Conservation (phyloP, 2,113 vertebrate genomes). For the Ictalurus furcatus region DNA sequence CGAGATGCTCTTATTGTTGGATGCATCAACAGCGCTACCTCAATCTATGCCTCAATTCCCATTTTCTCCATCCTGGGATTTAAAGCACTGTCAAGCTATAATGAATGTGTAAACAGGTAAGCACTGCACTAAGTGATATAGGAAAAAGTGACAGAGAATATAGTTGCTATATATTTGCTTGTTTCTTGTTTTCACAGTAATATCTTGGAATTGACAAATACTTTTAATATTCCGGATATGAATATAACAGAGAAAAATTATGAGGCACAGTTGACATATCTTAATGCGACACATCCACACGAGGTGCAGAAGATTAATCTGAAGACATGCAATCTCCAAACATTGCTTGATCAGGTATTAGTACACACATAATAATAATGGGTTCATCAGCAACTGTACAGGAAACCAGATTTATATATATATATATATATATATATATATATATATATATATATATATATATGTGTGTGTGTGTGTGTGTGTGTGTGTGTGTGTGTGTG, state of each 20-base stretch:
- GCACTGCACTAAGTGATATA: slow-evolving; percentile 30
- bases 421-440: too few species aligned
- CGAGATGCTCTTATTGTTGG: slow-evolving; percentile 83
- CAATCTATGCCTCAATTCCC: slow-evolving; percentile 83
- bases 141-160: neutral
- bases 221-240: slow-evolving; percentile 79
- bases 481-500: too few species aligned
- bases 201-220: slow-evolving; percentile 75
- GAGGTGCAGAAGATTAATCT: slow-evolving; percentile 67
- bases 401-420: neutral
- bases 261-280: slow-evolving; percentile 54
- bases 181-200: slow-evolving; percentile 73
- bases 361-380: neutral
- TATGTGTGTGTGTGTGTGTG: too few species aligned
- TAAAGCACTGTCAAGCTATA: slow-evolving; percentile 78
- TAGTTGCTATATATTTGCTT: neutral
- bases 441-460: too few species aligned
- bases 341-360: slow-evolving; percentile 83
- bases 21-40: slow-evolving; percentile 86
- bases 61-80: slow-evolving; percentile 90
- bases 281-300: slow-evolving; percentile 68
- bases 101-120: slow-evolving; percentile 77
- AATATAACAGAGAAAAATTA: slow-evolving; percentile 78
- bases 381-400: neutral
- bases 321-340: slow-evolving; percentile 75